Base-by-base conservation (phyloP, 2,797 vertebrate species). In the Mastacembelus armatus region DNA sequence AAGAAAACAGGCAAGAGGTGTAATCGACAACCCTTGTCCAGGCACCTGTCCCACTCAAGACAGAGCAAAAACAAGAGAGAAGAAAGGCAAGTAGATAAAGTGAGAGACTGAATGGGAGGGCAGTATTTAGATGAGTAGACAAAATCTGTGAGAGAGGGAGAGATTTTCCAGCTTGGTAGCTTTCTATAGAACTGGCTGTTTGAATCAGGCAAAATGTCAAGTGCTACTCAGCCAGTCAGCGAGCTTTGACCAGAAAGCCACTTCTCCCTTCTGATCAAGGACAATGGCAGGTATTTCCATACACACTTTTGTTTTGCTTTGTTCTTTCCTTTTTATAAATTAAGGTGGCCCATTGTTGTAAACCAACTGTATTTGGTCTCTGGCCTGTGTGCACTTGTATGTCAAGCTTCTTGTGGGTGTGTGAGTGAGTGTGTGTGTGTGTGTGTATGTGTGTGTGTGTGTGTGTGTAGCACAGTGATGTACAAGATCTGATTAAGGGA, bases 141-240 rank as follows among this genome's bases (percentile, higher is more conserved):
- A 73, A 69, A 72, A 77, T 82, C 74, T 68, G 63, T 59, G 80
- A 74, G 70, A 72, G 61, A 51, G 67, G 49, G 51, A 81, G 85
- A 88, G 83, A 83, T 83, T 90, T 90, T 89, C 87, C 85, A 87
- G 86, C 85, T 85, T 70, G 58, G 81, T 85, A 84, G 85, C 76
- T 90, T 89, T 84, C 78, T 85, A 82, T 85, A 83, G 77, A 91
- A 88, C 84, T 80, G 90, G 84, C 89, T 89, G 86, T 92, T 92
- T 91, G 89, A 92, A 91, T 91, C 87, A 68, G 91, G 89, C 89
- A 90, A 94, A 93, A 92, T 92, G 92, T 93, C 91, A 92, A 92
- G 91, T 91, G 91, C 87, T 90, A 78, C 91, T 92, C 89, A 84
- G 83, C 78, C 73, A 73, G 83, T 87, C 70, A 58, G 65, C 57